Percentiles rank a stretch among this genome's conserved stretches.
These are phyloP conservation scores for Brachyhypopomus gauderio DNA, from an alignment of 2,113 vertebrate species.

Conservation along the genomic window DNA sequence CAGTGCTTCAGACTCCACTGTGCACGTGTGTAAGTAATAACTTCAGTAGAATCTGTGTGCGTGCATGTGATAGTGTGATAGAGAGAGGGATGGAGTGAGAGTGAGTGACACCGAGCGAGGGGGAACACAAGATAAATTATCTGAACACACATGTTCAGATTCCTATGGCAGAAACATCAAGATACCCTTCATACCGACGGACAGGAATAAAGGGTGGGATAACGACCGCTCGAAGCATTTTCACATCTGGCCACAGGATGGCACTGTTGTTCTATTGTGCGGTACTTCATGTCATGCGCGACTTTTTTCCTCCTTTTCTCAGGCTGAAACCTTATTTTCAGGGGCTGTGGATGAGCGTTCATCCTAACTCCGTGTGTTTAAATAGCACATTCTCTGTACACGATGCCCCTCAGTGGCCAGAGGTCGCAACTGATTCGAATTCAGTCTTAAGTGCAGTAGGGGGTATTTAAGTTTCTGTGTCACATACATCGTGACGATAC, in stretches of 20 bases:
- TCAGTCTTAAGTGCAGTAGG: not conserved
- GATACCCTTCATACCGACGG: not conserved
- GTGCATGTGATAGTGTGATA: no score
- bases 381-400: not conserved
- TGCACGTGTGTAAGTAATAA: not conserved
- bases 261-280: slow-evolving; percentile 44
- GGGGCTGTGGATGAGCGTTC: not conserved
- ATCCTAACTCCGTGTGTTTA: not conserved
- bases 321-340: slow-evolving; percentile 7
- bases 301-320: slow-evolving; percentile 5
- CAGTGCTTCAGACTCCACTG: not conserved
- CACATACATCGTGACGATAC: not conserved
- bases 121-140: not conserved
- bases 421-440: slow-evolving; percentile 23
- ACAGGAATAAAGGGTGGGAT: not conserved
- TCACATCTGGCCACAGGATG: slow-evolving; percentile 30
- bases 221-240: not conserved
- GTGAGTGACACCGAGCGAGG: no score
- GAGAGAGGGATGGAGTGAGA: no score
- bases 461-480: not conserved
- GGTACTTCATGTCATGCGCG: not conserved
- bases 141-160: not conserved
- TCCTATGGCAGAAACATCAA: not conserved
- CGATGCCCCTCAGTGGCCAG: slow-evolving; percentile 45
- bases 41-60: no score